These are phyloP conservation scores for Tethea ocularis DNA, from an alignment of 2,888 invertebrate genomes.

Conservation along the genomic window DNA sequence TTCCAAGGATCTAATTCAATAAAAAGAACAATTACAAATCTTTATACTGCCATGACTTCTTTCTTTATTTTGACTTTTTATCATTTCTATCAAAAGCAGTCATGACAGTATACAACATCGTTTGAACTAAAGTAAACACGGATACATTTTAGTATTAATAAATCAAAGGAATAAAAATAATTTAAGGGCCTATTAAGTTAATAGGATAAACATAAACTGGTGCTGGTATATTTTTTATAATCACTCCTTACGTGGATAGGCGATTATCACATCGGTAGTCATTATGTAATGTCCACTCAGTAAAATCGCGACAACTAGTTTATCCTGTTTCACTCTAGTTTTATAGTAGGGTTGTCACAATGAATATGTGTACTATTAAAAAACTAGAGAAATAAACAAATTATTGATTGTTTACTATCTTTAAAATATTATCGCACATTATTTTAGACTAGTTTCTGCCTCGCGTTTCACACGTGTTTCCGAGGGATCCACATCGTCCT, in stretches of 20 bases:
- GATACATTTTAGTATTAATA: neutral
- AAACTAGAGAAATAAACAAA: too few species aligned
- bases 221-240: conserved; percentile 33
- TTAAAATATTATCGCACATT: too few species aligned
- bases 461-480: too few species aligned
- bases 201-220: conserved; percentile 27
- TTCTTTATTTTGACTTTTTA: too few species aligned
- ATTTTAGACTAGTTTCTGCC: too few species aligned
- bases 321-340: conserved; percentile 44
- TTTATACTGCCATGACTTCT: too few species aligned
- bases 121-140: neutral
- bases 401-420: too few species aligned
- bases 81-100: neutral
- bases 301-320: conserved; percentile 78
- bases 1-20: too few species aligned
- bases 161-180: neutral
- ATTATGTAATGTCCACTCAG: conserved; percentile 72
- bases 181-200: conserved; percentile 15
- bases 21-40: too few species aligned
- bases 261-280: conserved; percentile 62
- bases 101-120: neutral
- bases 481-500: too few species aligned
- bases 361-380: too few species aligned
- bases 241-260: conserved; percentile 35
- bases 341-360: conserved; percentile 41